Base-by-base conservation (phyloP, 2,113 vertebrate species). In the Herpetotheres cachinnans region DNA sequence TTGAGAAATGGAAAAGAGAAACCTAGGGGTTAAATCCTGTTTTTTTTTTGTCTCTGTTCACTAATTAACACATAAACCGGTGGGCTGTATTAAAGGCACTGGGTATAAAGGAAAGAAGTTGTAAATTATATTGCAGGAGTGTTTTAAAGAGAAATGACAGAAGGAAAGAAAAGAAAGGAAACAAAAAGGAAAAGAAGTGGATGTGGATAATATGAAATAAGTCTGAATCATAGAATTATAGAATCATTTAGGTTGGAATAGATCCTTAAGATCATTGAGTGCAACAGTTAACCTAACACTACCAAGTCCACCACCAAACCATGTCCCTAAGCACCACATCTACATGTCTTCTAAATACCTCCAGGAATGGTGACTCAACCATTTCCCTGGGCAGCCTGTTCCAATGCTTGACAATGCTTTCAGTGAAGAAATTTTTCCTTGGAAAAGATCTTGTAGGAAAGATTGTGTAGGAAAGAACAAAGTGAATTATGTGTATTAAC, bases 201-300 rank as follows among this genome's bases (percentile, higher is more conserved):
- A 24, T 40, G 15, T 65, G 13, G 24, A 14, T 61, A 36, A 66
- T 29, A 44, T 7, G 8, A 74, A 83, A 44, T 32, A 65, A 63
- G 9, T 47, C 38, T 59, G 22, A 63, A 54, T 36, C 7, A 10
- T 25, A 30, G 25, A 72, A 73, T 55, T n/a, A n/a, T 14, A 42
- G 42, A 13, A 42, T 42, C 3, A 30, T 38, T 82, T 72, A 17
- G 27, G 27, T 29, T 56, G 34, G 27, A 83, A 83, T 6, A 73
- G 15, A 40, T 12, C 15, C 3, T 32, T 50, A 50, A 56, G n/a
- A 50, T 46, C 9, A 17, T n/a, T 0, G 0, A 62, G 32, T 40
- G 17, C 11, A 73, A n/a, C 27, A 7, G 4, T 72, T 44, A 44
- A 50, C 6, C 55, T 44, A 73, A 14, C 14, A 19, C 26, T 50